Evolutionary conservation across 1,140 invertebrate species (phyloP), one percentile per base, ranked within the genome.

Genomic region (Trichonephila clavata): DNA sequence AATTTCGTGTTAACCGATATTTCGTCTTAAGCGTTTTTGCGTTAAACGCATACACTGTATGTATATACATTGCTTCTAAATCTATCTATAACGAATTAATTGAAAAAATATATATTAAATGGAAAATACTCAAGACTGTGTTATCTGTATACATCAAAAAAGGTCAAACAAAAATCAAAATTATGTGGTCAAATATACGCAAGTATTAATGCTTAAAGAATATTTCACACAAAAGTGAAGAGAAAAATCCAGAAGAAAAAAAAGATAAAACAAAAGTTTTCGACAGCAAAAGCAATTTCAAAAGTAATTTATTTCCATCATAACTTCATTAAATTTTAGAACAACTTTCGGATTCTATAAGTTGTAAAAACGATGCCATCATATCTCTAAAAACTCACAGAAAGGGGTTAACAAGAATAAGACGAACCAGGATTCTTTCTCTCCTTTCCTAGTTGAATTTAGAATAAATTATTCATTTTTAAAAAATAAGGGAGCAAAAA

Each of bases 401-500:
- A 13, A 77, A 32, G 71, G n/a, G 65, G 71, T 18, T 77, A 77
- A 39, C 14, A 27, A 0, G 16, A 10, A 14, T 21, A 3, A 84
- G 43, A 84, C 24, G 27, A 59, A 24, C n/a, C 14, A 21, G 24
- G 16, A n/a, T 2, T 3, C 32, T 39, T 1, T 39, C 32, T 39
- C 21, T 16, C 8, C 21, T 59, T 24, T 16, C 1, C 43, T 21
- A 84, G n/a, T 63, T 59, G 60, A 27, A 43, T 39, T 20, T 21
- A 27, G 6, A 86, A 88, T 88, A 88, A 88, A 68, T 68, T 43
- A 88, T 88, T 88, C 86, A 88, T 88, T 32, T 39, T 16, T 2
- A 83, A 83, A n/a, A 14, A 83, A 77, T 20, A 24, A 83, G 16
- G 50, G 18, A n/a, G 27, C 21, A 57, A n/a, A 57, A 24, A 10